These are phyloP conservation scores for Malacoctenus gilli DNA, from an alignment of 2,797 vertebrate species.

Conservation along the genomic window DNA sequence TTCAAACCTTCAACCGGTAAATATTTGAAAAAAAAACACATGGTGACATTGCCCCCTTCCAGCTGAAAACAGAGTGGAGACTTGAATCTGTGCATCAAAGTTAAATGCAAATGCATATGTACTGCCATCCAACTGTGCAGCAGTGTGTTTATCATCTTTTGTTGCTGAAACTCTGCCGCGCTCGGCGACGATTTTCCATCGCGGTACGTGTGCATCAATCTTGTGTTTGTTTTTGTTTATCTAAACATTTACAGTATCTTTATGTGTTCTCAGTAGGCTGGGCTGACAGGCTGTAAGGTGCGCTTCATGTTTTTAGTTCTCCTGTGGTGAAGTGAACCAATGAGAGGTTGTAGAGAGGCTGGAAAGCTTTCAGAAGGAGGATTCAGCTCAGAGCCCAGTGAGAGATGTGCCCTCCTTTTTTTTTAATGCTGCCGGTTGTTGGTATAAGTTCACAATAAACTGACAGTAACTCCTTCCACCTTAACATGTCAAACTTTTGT, in stretches of 20 bases:
- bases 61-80: too few relatives aligned
- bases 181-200: constrained; percentile 5
- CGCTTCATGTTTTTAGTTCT: constrained; percentile 40
- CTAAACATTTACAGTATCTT: constrained; percentile 11
- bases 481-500: constrained; percentile 54
- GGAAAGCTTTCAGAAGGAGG: constrained; percentile 40
- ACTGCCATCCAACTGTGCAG: constrained; percentile 10
- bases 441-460: constrained; percentile 50
- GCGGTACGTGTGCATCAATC: neutral
- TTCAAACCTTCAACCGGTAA: neutral
- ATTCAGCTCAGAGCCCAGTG: constrained; percentile 48
- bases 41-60: too few relatives aligned
- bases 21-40: too few relatives aligned
- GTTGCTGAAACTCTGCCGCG: constrained; percentile 19
- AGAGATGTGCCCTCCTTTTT: constrained; percentile 31
- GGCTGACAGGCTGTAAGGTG: neutral
- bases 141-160: constrained; percentile 14
- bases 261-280: neutral
- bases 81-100: constrained; percentile 19
- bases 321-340: constrained; percentile 12
- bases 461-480: constrained; percentile 29
- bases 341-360: constrained; percentile 56
- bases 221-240: constrained; percentile 39
- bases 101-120: constrained; percentile 27
- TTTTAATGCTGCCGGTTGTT: constrained; percentile 45